Evolutionary conservation across 2,113 vertebrate genomes (phyloP), one percentile per base, ranked within the genome.

Genomic region (Lepisosteus osseus): DNA sequence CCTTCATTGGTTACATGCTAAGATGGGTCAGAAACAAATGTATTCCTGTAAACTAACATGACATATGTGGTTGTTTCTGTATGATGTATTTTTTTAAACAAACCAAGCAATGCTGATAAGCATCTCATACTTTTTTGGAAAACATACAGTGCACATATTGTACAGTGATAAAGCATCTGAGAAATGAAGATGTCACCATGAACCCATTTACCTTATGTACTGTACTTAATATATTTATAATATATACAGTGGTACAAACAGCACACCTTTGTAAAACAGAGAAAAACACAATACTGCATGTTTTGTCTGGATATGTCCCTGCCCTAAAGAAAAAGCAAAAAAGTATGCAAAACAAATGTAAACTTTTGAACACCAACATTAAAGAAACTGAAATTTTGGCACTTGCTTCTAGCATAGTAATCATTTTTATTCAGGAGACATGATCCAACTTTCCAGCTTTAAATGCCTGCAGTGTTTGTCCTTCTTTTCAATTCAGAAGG

Each of bases 141-240:
- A 6, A 14, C 72, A 68, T 14, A 67, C 73, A 67, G 55, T 47
- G 75, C 47, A 75, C 51, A 29, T 29, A 29, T 29, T 29, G 29
- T 29, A 29, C 29, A 29, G 29, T 29, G 29, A 29, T 29, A 76
- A 75, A 47, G 66, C 77, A 75, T 76, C 67, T 72, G 68, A 47
- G 72, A 73, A 79, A 83, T 79, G 69, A 69, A 79, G 76, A 71
- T 65, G 65, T 62, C 69, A 74, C 68, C 74, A 70, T 76, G 65
- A 77, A 77, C 71, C 69, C 73, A 74, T 78, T 85, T 67, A 44
- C 68, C 80, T 75, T 71, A 76, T 67, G 59, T 41, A 64, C 70
- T 72, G 70, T 78, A 65, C 47, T 77, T 73, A 79, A 76, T 73
- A 80, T 78, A 80, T 80, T 79, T 73, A 54, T 76, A 71, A 70